Evolutionary conservation across 2,888 invertebrate genomes (phyloP).

Genomic region (Noctua pronuba): DNA sequence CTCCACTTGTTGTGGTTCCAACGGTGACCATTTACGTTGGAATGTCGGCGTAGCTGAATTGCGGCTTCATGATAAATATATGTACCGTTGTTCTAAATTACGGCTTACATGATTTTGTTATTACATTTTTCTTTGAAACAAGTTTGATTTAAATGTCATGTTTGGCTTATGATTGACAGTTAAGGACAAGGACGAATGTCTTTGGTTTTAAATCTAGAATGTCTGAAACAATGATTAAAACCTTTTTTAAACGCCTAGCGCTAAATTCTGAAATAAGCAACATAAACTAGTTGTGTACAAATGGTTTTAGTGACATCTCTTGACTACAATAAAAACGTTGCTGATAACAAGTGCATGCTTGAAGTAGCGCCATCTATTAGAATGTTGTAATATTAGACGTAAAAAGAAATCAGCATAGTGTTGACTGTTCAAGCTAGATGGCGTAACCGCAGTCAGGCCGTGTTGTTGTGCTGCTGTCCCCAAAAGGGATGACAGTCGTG

Average conservation of each 20-base stretch:
- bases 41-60: constrained; percentile 30
- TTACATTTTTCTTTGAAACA: constrained; percentile 19
- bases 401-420: neutral
- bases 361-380: constrained; percentile 23
- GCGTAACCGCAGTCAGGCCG: neutral
- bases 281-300: neutral
- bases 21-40: constrained; percentile 66
- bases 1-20: constrained; percentile 42
- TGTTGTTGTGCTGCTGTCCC: neutral
- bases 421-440: constrained; percentile 21
- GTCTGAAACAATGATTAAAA: neutral
- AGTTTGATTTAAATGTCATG: constrained; percentile 4
- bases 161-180: constrained; percentile 17
- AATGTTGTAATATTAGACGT: neutral
- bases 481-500: neutral
- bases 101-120: constrained; percentile 41
- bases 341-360: too few species aligned
- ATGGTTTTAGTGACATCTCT: constrained; percentile 30
- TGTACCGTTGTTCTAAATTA: constrained; percentile 13
- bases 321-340: neutral
- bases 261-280: neutral
- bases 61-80: constrained; percentile 51
- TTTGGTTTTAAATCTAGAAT: constrained; percentile 31
- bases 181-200: neutral
- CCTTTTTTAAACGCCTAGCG: neutral